Evolutionary conservation across 1,140 invertebrate species (phyloP).

Genomic region (Euura saliciscinereae): DNA sequence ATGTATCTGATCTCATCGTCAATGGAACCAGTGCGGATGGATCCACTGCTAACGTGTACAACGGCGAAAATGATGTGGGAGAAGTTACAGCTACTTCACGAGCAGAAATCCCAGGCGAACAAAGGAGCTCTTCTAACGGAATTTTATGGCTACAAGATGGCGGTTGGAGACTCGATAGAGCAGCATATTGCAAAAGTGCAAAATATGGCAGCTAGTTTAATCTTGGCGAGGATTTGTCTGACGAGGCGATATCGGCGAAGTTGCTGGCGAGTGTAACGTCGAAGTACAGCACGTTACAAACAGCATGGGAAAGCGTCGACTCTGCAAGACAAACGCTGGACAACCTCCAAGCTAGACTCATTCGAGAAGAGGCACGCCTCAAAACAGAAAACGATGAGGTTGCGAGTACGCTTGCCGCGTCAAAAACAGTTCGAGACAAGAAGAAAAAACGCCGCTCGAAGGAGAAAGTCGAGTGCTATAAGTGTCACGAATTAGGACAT

Average conservation of each 20-base stretch:
- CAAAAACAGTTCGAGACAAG: background rate
- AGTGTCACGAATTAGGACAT: background rate
- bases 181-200: constrained; percentile 11
- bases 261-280: constrained; percentile 8
- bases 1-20: constrained; percentile 9
- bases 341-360: constrained; percentile 11
- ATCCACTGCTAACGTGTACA: constrained; percentile 10
- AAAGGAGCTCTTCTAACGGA: constrained; percentile 11
- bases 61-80: constrained; percentile 13
- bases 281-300: constrained; percentile 8
- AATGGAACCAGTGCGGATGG: constrained; percentile 12
- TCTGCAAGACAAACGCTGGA: constrained; percentile 4
- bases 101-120: constrained; percentile 13
- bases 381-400: constrained; percentile 5
- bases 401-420: background rate
- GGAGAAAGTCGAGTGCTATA: background rate
- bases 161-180: constrained; percentile 11
- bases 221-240: background rate
- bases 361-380: constrained; percentile 11
- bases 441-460: background rate
- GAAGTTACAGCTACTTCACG: constrained; percentile 14
- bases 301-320: no score
- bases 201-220: constrained; percentile 5
- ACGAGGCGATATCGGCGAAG: constrained; percentile 13
- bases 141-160: constrained; percentile 18